Conservation (phyloP, 2,113 vertebrate genomes). For the Pongo pygmaeus region DNA sequence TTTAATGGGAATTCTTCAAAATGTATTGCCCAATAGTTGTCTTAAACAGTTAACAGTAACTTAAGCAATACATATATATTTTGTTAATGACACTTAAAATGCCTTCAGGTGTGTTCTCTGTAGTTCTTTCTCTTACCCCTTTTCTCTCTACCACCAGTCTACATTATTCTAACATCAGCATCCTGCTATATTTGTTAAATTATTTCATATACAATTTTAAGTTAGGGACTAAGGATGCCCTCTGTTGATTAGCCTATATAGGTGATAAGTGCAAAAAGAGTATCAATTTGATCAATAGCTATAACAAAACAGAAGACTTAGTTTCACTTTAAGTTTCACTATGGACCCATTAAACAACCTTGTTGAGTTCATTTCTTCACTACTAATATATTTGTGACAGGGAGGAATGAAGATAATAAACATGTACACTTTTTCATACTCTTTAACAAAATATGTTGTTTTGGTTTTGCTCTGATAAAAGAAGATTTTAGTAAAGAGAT, state of each 20-base stretch:
- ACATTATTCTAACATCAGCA: background rate
- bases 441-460: background rate
- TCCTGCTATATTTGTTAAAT: background rate
- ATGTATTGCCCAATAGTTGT: background rate
- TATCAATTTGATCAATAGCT: background rate
- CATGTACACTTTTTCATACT: background rate
- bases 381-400: background rate
- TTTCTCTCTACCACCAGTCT: background rate
- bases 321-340: slow-evolving; percentile 1
- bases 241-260: background rate
- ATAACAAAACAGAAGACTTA: background rate
- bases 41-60: background rate
- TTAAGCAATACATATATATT: background rate
- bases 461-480: slow-evolving; percentile 5
- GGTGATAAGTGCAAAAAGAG: background rate
- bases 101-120: background rate
- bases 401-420: background rate
- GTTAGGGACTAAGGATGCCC: background rate
- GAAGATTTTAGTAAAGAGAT: slow-evolving; percentile 5
- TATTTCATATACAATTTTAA: slow-evolving; percentile 32
- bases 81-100: background rate
- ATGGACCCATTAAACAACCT: background rate
- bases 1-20: slow-evolving; percentile 30
- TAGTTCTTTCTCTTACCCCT: background rate
- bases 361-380: slow-evolving; percentile 43